These are phyloP conservation scores for Venustaconcha ellipsiformis DNA, from an alignment of 1,140 invertebrate species.

Conservation along the genomic window DNA sequence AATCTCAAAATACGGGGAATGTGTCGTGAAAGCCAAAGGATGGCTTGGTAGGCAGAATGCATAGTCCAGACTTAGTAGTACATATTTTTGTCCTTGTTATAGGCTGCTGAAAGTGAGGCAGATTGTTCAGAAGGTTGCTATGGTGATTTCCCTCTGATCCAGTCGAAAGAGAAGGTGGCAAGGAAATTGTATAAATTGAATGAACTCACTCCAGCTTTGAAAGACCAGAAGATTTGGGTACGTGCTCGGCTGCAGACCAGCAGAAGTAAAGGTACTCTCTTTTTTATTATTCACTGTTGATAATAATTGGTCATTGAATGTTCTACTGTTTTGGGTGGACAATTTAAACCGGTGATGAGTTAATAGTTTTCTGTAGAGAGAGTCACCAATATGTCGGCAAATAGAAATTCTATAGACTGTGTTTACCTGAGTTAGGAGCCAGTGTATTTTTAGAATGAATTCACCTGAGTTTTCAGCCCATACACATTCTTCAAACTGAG, in stretches of 20 bases:
- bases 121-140: conserved; percentile 81
- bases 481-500: too few relatives aligned
- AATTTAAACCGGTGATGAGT: too few relatives aligned
- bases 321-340: too few relatives aligned
- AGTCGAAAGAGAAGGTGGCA: conserved; percentile 78
- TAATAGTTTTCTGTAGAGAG: too few relatives aligned
- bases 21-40: too few relatives aligned
- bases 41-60: neutral
- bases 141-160: conserved; percentile 82
- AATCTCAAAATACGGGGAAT: too few relatives aligned
- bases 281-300: neutral
- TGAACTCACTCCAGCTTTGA: conserved; percentile 73
- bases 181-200: conserved; percentile 75
- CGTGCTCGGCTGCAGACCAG: conserved; percentile 91
- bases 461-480: too few relatives aligned
- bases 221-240: conserved; percentile 81
- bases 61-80: conserved; percentile 45
- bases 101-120: conserved; percentile 33
- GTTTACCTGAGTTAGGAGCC: too few relatives aligned
- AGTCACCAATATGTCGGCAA: too few relatives aligned
- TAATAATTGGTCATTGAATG: neutral
- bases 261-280: conserved; percentile 80
- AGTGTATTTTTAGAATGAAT: too few relatives aligned
- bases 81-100: neutral
- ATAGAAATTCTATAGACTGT: too few relatives aligned